These are phyloP conservation scores for Tetrapedia diversipes DNA, from an alignment of 2,888 invertebrate genomes.

Conservation along the genomic window DNA sequence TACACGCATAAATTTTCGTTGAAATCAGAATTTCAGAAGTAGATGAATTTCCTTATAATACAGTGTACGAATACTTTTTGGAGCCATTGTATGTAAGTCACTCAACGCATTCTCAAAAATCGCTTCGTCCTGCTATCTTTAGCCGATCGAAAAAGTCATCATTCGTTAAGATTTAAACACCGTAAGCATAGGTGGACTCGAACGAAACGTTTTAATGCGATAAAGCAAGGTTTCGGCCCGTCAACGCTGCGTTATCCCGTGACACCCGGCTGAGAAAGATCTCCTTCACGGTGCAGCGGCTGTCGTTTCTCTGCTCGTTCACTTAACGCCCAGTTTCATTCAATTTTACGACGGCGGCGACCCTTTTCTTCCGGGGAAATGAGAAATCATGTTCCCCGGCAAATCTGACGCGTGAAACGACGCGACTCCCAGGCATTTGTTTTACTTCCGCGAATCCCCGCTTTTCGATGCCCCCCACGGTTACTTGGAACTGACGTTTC, in stretches of 20 bases:
- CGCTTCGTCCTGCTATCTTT: too few relatives aligned
- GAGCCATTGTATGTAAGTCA: too few relatives aligned
- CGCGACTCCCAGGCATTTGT: constrained; percentile 12
- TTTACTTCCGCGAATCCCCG: constrained; percentile 13
- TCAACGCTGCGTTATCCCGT: constrained; percentile 52
- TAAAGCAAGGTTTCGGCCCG: constrained; percentile 56
- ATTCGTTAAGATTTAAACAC: too few relatives aligned
- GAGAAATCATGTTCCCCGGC: constrained; percentile 42
- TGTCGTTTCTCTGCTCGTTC: constrained; percentile 49
- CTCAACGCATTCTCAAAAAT: too few relatives aligned
- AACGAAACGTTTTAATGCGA: constrained; percentile 59
- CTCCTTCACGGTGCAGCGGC: constrained; percentile 27
- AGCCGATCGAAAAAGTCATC: too few relatives aligned
- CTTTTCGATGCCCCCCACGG: not conserved
- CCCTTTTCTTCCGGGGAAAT: constrained; percentile 24
- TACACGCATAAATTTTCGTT: too few relatives aligned
- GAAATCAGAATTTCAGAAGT: too few relatives aligned
- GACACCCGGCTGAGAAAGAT: constrained; percentile 60
- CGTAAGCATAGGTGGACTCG: too few relatives aligned
- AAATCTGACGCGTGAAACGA: constrained; percentile 53
- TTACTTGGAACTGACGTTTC: constrained; percentile 15
- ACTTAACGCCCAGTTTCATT: constrained; percentile 65
- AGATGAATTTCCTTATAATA: too few relatives aligned
- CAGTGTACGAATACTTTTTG: too few relatives aligned
- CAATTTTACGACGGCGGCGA: constrained; percentile 49